These are phyloP conservation scores for Solen grandis DNA, from an alignment of 1,140 invertebrate genomes.

Conservation along the genomic window DNA sequence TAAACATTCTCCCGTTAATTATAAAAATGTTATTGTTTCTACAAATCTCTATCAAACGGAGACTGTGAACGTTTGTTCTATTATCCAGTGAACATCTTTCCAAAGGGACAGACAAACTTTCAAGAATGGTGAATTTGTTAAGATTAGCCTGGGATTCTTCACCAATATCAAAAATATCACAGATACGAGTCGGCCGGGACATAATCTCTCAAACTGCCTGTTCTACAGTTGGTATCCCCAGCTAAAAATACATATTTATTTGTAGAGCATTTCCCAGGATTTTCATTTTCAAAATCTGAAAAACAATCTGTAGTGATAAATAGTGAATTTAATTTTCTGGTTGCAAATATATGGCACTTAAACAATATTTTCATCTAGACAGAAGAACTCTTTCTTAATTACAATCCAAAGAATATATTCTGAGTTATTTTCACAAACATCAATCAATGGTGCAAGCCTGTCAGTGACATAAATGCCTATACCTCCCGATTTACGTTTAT, in stretches of 20 bases:
- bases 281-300: constrained; percentile 12
- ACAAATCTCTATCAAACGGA: background rate
- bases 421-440: too few species aligned
- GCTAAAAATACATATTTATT: background rate
- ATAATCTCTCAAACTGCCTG: too few species aligned
- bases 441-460: too few species aligned
- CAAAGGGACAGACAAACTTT: background rate
- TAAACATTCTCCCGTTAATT: too few species aligned
- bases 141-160: constrained; percentile 1
- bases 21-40: constrained; percentile 29
- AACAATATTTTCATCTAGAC: constrained; percentile 1
- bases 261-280: background rate
- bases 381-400: background rate
- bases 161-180: constrained; percentile 11
- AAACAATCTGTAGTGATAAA: background rate
- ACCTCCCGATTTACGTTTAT: too few species aligned
- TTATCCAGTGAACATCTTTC: background rate
- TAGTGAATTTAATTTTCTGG: constrained; percentile 1
- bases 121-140: constrained; percentile 6
- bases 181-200: constrained; percentile 1
- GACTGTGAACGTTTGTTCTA: constrained; percentile 3
- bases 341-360: background rate
- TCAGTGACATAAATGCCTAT: too few species aligned
- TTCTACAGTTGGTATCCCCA: background rate
- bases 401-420: background rate